Conservation (phyloP, 2,113 vertebrate genomes). For the Pseudopipra pipra region DNA sequence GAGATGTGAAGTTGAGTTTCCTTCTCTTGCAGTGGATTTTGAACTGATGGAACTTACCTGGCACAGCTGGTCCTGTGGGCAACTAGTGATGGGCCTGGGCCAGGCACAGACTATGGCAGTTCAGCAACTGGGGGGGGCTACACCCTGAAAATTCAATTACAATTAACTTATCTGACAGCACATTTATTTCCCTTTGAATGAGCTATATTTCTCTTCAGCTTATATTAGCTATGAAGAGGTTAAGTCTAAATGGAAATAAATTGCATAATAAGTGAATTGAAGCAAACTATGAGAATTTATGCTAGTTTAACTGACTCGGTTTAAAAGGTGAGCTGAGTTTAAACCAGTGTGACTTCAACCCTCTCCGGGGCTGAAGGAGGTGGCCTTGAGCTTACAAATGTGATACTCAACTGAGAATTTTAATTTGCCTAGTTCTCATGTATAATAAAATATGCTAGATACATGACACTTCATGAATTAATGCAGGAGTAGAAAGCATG, state of each 20-base stretch:
- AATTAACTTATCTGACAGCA: neutral
- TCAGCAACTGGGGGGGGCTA: neutral
- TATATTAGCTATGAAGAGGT: neutral
- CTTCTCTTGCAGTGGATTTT: neutral
- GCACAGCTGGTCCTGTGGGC: neutral
- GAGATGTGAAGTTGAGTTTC: neutral
- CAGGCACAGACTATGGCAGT: neutral
- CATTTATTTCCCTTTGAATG: neutral
- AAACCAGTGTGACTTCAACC: neutral
- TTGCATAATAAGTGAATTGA: neutral
- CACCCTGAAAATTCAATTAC: neutral
- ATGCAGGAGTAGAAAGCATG: neutral
- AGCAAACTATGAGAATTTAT: neutral
- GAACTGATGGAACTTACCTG: neutral
- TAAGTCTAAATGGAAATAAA: neutral
- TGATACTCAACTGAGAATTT: neutral
- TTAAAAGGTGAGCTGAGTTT: neutral
- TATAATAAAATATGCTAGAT: slow-evolving; percentile 18
- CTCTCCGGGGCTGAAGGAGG: neutral
- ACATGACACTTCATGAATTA: slow-evolving; percentile 59
- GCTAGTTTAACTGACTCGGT: neutral
- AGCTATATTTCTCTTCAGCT: neutral
- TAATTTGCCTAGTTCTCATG: slow-evolving; percentile 15
- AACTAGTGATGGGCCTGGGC: neutral
- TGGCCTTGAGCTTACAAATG: neutral